Evolutionary conservation across 2,113 vertebrate genomes (phyloP).

Genomic region (Hippocampus mohnikei): DNA sequence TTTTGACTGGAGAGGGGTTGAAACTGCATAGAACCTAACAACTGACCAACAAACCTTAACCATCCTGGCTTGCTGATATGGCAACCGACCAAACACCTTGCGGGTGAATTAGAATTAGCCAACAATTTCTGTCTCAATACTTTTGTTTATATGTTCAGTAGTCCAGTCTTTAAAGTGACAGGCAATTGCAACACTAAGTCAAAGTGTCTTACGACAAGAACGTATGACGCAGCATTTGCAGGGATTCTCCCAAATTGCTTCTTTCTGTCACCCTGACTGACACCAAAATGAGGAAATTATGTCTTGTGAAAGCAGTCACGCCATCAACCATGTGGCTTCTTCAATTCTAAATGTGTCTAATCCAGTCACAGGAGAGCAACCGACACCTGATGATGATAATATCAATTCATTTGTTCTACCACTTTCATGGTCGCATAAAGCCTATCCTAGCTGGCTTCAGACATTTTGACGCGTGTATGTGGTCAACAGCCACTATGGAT

Average conservation of each 20-base stretch:
- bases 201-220: background rate
- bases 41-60: background rate
- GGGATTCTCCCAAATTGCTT: background rate
- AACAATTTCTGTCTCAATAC: background rate
- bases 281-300: constrained; percentile 14
- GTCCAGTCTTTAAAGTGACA: background rate
- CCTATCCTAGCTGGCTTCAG: background rate
- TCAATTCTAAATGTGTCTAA: constrained; percentile 14
- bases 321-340: constrained; percentile 19
- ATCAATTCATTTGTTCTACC: background rate
- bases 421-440: too few relatives aligned
- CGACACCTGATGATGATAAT: background rate
- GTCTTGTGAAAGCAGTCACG: constrained; percentile 19
- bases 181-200: background rate
- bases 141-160: background rate
- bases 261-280: background rate
- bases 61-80: background rate
- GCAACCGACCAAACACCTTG: background rate
- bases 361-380: constrained; percentile 14
- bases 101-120: background rate
- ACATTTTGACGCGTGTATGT: background rate
- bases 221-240: background rate
- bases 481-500: background rate
- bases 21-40: background rate
- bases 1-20: background rate